These are phyloP conservation scores for Clepsis dumicolana DNA, from an alignment of 2,888 invertebrate genomes.

Conservation along the genomic window DNA sequence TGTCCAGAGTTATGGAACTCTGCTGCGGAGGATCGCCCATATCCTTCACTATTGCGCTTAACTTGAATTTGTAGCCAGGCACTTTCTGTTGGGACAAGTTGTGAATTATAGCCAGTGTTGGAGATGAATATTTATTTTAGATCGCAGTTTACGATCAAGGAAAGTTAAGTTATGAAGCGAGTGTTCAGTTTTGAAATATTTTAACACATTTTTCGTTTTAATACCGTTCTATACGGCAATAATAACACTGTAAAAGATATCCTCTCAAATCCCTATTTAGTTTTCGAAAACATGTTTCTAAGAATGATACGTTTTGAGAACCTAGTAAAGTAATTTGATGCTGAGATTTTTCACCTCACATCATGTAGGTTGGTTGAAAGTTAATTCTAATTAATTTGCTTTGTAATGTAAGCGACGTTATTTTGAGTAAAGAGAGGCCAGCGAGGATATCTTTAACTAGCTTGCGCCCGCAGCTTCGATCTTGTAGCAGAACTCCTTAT, in stretches of 20 bases:
- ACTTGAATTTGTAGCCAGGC: constrained; percentile 88
- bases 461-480: too few species aligned
- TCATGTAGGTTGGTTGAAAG: too few species aligned
- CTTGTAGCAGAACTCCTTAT: too few species aligned
- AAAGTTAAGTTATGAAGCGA: not conserved
- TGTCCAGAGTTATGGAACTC: constrained; percentile 92
- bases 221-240: too few species aligned
- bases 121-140: constrained; percentile 25
- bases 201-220: not conserved
- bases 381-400: too few species aligned
- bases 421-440: too few species aligned
- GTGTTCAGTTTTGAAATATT: not conserved
- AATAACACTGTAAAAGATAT: not conserved
- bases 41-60: constrained; percentile 92
- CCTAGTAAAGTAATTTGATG: too few species aligned
- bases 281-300: too few species aligned
- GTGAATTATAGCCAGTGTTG: constrained; percentile 22
- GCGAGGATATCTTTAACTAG: too few species aligned
- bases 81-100: constrained; percentile 78
- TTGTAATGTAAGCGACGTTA: too few species aligned
- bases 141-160: not conserved
- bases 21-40: constrained; percentile 88
- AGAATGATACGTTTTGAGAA: too few species aligned
- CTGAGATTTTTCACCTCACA: too few species aligned
- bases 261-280: not conserved